Evolutionary conservation across 2,888 invertebrate genomes (phyloP).

Genomic region (Macaria liturata): DNA sequence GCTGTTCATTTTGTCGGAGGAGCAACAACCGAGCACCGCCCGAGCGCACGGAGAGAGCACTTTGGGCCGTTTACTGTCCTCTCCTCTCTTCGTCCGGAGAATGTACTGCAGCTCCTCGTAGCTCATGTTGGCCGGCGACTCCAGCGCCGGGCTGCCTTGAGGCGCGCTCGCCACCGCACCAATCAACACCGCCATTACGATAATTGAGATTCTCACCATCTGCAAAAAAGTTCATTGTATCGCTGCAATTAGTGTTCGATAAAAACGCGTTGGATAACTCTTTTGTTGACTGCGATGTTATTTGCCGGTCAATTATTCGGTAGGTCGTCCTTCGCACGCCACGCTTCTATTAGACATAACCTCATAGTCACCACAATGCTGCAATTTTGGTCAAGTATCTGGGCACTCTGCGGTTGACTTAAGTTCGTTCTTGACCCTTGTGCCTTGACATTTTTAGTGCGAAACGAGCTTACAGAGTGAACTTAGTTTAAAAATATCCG

Average conservation of each 20-base stretch:
- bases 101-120: constrained; percentile 64
- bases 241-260: constrained; percentile 9
- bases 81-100: constrained; percentile 50
- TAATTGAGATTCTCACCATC: constrained; percentile 48
- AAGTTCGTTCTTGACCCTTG: constrained; percentile 12
- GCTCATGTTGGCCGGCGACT: constrained; percentile 55
- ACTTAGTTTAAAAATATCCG: constrained; percentile 1
- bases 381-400: constrained; percentile 1
- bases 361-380: neutral
- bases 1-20: constrained; percentile 68
- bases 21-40: constrained; percentile 90
- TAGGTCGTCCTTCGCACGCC: constrained; percentile 7
- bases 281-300: constrained; percentile 5
- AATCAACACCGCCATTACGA: constrained; percentile 41
- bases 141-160: constrained; percentile 45
- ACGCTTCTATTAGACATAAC: constrained; percentile 1
- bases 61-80: constrained; percentile 39
- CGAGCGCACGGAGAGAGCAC: constrained; percentile 86
- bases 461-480: constrained; percentile 1
- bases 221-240: constrained; percentile 44
- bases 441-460: constrained; percentile 12
- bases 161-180: constrained; percentile 48
- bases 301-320: constrained; percentile 12
- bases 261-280: constrained; percentile 9
- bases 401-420: constrained; percentile 1